Base-by-base conservation (phyloP, 2,113 vertebrate species). In the Myotis davidii region DNA sequence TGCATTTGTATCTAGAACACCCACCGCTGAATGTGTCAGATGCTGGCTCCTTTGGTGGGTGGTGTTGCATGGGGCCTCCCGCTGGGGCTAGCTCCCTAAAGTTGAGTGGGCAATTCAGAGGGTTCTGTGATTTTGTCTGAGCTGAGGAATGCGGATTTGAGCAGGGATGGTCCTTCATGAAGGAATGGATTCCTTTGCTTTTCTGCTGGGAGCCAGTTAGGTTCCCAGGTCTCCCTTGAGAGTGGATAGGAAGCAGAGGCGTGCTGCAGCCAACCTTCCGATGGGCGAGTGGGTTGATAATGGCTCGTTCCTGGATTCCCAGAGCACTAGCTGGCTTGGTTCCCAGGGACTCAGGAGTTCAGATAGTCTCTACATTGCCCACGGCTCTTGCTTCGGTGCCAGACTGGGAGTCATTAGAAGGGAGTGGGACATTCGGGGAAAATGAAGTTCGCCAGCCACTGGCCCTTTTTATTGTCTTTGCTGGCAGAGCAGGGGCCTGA, bases 1-100 rank as follows among this genome's bases (percentile, higher is more conserved):
- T 93, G 82, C 54, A 27, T 85, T 90, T 93, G 54, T 83, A 21
- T 76, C 87, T 88, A 67, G 61, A 90, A 95, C 96, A 88, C 94
- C 94, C 92, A 78, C 87, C n/a, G 88, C 82, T 1, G 0, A 86
- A 65, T 64, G 73, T 91, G 89, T 93, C 94, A 86, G 84, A 69
- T 91, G 50, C 64, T 88, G 93, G 93, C 86, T 83, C 20, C 1
- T 92, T 25, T 67, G 81, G 70, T 65, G 16, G 95, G 85, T 27
- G 14, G 54, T 77, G 87, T 69, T 78, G 79, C 65, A 48, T 9
- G 74, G 85, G 61, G 85, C 82, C 77, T 93, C 64, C 70, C 0
- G 0, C 25, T 0, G n/a, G 39, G 20, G 39, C 94, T 54, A 70
- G 69, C 52, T 89, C 70, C 78, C 45, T 52, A 11, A 88, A 50